Evolutionary conservation across 2,113 vertebrate genomes (phyloP).

Genomic region (Phasianus colchicus): DNA sequence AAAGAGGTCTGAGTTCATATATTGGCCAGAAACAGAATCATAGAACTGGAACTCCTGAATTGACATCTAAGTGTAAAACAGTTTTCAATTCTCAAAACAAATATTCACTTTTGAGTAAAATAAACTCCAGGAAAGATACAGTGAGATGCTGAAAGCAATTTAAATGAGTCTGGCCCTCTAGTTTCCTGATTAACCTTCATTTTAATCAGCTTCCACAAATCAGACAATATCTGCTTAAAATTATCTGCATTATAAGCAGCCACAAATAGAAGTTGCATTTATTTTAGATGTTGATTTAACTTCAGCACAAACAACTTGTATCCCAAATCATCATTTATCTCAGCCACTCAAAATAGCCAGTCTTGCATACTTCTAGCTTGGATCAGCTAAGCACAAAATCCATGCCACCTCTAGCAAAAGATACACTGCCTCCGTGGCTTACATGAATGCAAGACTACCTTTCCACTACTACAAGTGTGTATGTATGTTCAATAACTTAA

Average conservation of each 20-base stretch:
- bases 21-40: background rate
- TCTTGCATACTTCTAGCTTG: background rate
- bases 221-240: rapidly evolving
- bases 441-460: too few species aligned
- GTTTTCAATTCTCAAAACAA: background rate
- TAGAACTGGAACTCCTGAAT: background rate
- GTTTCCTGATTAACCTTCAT: background rate
- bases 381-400: background rate
- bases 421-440: background rate
- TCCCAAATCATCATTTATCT: background rate
- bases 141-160: background rate
- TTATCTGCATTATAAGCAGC: background rate
- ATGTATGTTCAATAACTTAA: background rate
- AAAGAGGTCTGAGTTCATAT: background rate
- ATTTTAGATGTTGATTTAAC: background rate
- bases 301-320: background rate
- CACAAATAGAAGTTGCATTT: background rate
- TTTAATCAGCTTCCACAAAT: background rate
- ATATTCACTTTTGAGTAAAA: background rate
- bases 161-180: background rate
- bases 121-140: background rate
- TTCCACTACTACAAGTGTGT: too few species aligned
- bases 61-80: background rate
- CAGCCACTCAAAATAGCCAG: background rate
- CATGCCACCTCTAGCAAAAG: background rate